Evolutionary conservation across 2,113 vertebrate genomes (phyloP).

Genomic region (Tamias sibiricus): DNA sequence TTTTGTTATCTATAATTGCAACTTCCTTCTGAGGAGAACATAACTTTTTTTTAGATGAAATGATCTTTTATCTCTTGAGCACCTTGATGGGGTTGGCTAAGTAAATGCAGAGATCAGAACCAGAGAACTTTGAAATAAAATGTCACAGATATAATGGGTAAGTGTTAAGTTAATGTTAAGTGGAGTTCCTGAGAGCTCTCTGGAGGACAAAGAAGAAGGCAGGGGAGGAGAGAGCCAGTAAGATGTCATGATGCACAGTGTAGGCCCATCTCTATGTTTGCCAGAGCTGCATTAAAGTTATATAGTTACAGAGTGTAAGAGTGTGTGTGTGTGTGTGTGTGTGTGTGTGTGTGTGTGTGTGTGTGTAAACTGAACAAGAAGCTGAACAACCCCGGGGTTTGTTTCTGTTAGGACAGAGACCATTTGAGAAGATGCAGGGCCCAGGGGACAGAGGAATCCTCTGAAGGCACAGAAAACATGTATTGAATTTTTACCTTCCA

Average conservation of each 20-base stretch:
- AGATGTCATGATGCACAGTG: neutral
- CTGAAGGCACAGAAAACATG: neutral
- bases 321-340: neutral
- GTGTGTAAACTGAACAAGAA: neutral
- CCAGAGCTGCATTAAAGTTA: neutral
- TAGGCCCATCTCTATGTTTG: neutral
- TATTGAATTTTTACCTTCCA: neutral
- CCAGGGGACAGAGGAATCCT: neutral
- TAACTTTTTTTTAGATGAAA: constrained; percentile 22
- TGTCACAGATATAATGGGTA: too few species aligned
- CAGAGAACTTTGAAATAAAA: neutral
- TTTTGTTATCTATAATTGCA: constrained; percentile 7
- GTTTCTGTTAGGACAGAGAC: neutral
- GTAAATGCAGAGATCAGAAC: neutral
- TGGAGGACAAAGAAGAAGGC: neutral
- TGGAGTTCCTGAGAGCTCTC: neutral
- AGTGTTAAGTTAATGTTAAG: too few species aligned
- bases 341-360: neutral
- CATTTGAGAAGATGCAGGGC: neutral
- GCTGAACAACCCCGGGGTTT: neutral
- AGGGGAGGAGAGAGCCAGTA: neutral
- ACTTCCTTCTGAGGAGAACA: neutral
- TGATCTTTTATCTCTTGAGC: neutral
- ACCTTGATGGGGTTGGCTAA: neutral
- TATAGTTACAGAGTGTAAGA: neutral